Percentiles rank a stretch among this genome's conserved stretches.
These are phyloP conservation scores for Falco berigora DNA, from an alignment of 2,797 vertebrate species.

Conservation along the genomic window DNA sequence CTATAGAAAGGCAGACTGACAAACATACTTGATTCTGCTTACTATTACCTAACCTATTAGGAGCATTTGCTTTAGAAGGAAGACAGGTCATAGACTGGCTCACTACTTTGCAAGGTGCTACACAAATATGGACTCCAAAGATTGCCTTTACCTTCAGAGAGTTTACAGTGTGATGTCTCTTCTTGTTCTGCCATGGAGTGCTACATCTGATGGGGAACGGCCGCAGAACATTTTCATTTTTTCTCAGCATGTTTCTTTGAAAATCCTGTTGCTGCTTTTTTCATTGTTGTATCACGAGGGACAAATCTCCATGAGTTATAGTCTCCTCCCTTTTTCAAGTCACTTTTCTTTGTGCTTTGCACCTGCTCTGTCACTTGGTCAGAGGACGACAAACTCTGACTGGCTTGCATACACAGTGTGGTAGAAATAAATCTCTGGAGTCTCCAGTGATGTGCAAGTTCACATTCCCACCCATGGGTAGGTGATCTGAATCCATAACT, in stretches of 20 bases:
- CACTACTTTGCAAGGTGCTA: background rate
- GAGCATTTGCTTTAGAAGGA: background rate
- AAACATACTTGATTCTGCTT: background rate
- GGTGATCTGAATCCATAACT: background rate
- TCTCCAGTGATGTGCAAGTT: background rate
- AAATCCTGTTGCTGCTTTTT: background rate
- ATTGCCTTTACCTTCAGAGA: background rate
- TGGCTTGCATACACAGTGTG: background rate
- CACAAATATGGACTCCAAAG: background rate
- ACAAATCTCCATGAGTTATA: background rate
- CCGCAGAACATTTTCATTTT: background rate
- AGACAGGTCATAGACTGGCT: background rate
- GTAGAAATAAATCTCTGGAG: background rate
- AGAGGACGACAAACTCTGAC: background rate
- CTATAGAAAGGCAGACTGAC: background rate
- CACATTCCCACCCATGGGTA: background rate
- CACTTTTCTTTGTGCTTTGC: background rate
- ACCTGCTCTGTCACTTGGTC: background rate
- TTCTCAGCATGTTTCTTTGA: background rate
- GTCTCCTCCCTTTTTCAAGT: background rate
- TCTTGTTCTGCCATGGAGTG: background rate
- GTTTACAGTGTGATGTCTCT: background rate
- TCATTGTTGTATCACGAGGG: background rate
- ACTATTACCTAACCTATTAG: background rate
- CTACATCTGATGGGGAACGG: background rate